Base-by-base conservation (phyloP, 1,140 invertebrate genomes). In the Drosophila pseudoobscura region DNA sequence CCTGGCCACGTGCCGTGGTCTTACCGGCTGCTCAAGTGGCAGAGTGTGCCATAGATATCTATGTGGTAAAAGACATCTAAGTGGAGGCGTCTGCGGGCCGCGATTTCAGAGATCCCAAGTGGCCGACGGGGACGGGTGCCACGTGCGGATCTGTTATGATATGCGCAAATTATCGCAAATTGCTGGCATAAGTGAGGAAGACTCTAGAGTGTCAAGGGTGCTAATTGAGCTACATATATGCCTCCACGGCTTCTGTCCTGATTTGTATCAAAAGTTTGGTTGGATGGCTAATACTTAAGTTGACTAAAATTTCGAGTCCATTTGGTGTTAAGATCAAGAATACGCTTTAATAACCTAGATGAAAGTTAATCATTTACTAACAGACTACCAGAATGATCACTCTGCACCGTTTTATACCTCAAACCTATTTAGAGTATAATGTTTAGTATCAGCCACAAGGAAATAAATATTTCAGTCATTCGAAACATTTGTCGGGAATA, bases 111-210 rank as follows among this genome's bases (percentile, higher is more conserved):
- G 35, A 39, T 45, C 60, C 68, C 58, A 61, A 75, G 65, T 64
- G 55, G 50, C 24, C 49, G 50, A 26, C 4, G 24, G 24, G 24
- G 5, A 26, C 24, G 24, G n/a, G 41, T 55, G 64, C 52, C 73
- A 59, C 73, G 74, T 75, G 83, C 65, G 31, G 58, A 55, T 44
- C 80, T 87, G 78, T 82, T 88, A 75, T 87, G 82, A 87, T 88
- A 87, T 55, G 46, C 41, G 54, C 54, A 74, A 61, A 73, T 73
- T 61, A 70, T 43, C 22, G 39, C 62, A 62, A 78, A 78, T 75
- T 73, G 52, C 53, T 66, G 73, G 49, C 69, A 89, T 63, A 75
- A 68, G 75, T 22, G 29, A 45, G 13, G 45, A 13, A 7, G n/a
- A 68, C 64, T 75, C 47, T 0, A 39, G 7, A 46, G 51, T 60